Base-by-base conservation (phyloP, 92 coral and sea anemone genomes). In the Epizoanthus ramosus region DNA sequence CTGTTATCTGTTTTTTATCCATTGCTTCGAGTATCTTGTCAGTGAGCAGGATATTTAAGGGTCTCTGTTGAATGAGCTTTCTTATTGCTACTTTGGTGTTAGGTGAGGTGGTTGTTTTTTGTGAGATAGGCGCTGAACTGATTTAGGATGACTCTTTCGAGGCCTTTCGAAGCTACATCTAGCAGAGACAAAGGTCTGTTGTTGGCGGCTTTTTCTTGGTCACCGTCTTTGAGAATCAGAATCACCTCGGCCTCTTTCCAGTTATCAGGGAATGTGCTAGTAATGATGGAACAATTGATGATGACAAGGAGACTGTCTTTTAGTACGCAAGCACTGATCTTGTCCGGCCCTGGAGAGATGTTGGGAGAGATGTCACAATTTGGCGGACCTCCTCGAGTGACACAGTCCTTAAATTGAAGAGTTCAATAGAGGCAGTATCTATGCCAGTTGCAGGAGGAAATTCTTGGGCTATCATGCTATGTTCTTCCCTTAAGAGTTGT, bases 11-110 rank as follows among this genome's bases (percentile, higher is more conserved):
- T 65, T 75, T 75, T 22, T 64, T 16, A 75, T 75, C 80, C 80
- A 75, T 75, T 33, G 68, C 80, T 57, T 75, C 80, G 22, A 75
- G 37, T 63, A 75, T 75, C 33, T 22, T 54, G 52, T 75, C 80
- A 57, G 67, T 57, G 50, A 56, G 22, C 28, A 53, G 53, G 35
- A 74, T 74, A 35, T 74, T 74, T 17, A 74, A 61, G 28, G 64
- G n/a, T 74, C 65, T 52, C 43, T 16, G 79, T 53, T 59, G 80
- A 74, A 47, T 73, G 39, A 35, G 39, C 39, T 35, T 35, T 35
- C 4, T 35, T 35, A 35, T 35, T 35, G 39, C 39, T 4, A 4
- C 39, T 35, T 35, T 35, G 39, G 39, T 35, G 39, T 35, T 2
- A 35, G 39, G 39, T 35, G 4, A 35, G 39, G 39, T 4, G 39